phyloP scores from a whole-genome alignment of 1,140 invertebrate genomes.

The Mylabris phalerata region DNA sequence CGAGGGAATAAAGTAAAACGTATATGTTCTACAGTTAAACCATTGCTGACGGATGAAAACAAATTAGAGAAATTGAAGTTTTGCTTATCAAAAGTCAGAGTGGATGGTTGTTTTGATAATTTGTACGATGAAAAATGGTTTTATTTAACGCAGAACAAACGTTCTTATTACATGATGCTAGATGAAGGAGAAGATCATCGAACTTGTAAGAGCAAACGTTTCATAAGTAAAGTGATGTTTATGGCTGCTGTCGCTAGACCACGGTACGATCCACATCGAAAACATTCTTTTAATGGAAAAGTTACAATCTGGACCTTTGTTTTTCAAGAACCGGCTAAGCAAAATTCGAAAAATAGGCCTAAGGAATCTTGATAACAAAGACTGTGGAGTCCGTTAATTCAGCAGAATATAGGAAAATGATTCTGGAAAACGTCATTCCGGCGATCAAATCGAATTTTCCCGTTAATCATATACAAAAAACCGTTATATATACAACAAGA shows the following conservation, averaged over 20 bases:
- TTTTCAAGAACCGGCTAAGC: slow-evolving; percentile 4
- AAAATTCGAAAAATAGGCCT: not conserved
- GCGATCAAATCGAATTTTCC: slow-evolving; percentile 12
- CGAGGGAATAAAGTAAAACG: slow-evolving; percentile 2
- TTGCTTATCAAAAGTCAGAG: slow-evolving; percentile 11
- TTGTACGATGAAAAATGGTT: slow-evolving; percentile 14
- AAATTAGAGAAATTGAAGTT: slow-evolving; percentile 9
- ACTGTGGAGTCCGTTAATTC: slow-evolving; percentile 1
- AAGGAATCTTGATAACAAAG: slow-evolving; percentile 7
- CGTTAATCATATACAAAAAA: not conserved
- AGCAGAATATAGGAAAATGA: slow-evolving; percentile 10
- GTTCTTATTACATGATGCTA: slow-evolving; percentile 12
- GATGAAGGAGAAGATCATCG: slow-evolving; percentile 3
- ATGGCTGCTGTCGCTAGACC: slow-evolving; percentile 8
- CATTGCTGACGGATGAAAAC: slow-evolving; percentile 6
- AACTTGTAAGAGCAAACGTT: slow-evolving; percentile 9
- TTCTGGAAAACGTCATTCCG: slow-evolving; percentile 13
- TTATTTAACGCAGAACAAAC: slow-evolving; percentile 10
- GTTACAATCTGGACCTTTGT: slow-evolving; percentile 1
- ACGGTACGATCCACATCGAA: not conserved
- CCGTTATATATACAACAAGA: slow-evolving; percentile 6
- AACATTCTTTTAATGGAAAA: slow-evolving; percentile 1
- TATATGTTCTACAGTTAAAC: slow-evolving; percentile 8
- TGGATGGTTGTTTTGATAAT: not conserved
- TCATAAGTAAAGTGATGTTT: slow-evolving; percentile 16